A percentile compares a stretch with the other conserved stretches of the same genome.
These are phyloP conservation scores for Euura saliciscinereae DNA, from an alignment of 1,140 invertebrate species.

Conservation along the genomic window DNA sequence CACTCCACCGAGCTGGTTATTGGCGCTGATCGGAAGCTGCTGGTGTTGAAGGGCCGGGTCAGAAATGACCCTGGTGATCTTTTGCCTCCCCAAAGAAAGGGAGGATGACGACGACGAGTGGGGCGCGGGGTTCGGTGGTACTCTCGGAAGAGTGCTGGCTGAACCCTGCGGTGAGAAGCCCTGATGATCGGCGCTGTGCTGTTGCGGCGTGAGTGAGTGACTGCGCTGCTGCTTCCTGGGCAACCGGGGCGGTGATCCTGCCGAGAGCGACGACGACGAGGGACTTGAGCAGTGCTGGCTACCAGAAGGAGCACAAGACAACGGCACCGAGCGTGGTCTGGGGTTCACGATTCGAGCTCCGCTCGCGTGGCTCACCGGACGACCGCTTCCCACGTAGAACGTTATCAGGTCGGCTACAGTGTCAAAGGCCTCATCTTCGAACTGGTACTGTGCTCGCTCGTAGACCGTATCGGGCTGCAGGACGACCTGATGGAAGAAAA, in stretches of 20 bases:
- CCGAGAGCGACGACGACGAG: constrained; percentile 46
- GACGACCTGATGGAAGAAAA: constrained; percentile 68
- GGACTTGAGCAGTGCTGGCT: constrained; percentile 43
- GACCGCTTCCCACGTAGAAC: constrained; percentile 89
- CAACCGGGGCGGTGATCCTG: constrained; percentile 51
- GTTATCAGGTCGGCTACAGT: constrained; percentile 93
- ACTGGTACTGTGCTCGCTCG: constrained; percentile 89
- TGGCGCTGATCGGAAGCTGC: constrained; percentile 37
- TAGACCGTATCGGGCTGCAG: constrained; percentile 89
- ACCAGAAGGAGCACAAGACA: constrained; percentile 37
- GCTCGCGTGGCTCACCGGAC: constrained; percentile 83
- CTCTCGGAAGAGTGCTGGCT: constrained; percentile 51
- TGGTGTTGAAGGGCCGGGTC: constrained; percentile 50
- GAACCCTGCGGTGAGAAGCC: constrained; percentile 31
- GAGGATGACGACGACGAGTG: constrained; percentile 53
- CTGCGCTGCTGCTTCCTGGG: constrained; percentile 27
- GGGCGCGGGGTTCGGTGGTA: constrained; percentile 46
- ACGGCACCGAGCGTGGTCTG: constrained; percentile 49
- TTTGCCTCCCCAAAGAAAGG: constrained; percentile 52
- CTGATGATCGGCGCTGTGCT: constrained; percentile 31
- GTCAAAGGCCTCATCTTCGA: constrained; percentile 93
- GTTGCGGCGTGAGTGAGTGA: constrained; percentile 29
- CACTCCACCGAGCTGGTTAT: not conserved
- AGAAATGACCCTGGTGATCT: constrained; percentile 52
- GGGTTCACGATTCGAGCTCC: constrained; percentile 77